Base-by-base conservation (phyloP, 1,140 invertebrate genomes). In the Spodoptera litura region DNA sequence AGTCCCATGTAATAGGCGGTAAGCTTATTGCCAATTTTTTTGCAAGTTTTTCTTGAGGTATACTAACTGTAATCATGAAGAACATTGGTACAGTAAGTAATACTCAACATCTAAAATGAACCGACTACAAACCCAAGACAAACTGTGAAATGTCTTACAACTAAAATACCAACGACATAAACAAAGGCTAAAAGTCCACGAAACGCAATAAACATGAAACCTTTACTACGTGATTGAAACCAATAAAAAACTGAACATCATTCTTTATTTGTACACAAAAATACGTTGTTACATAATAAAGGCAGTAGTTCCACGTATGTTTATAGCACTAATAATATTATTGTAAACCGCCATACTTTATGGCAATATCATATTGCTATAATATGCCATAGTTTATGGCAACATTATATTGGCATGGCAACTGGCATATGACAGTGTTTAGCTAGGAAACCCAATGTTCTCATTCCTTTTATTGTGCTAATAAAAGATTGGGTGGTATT, bases 301-400 rank as follows among this genome's bases (percentile, higher is more conserved):
- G 44, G 64, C 13, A 68, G 64, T 68, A 68, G 49, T 53, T 68
- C 8, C 64, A 4, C 52, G 5, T 52, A 52, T n/a, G 64, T 55
- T 55, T 55, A 55, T 55, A 55, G 11, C 12, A 5, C 52, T 55
- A 44, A 15, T 55, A 55, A n/a, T 55, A n/a, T 15, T 15, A 10
- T 13, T 10, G n/a, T 55, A 55, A 55, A n/a, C 12, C 13, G 4
- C 12, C 52, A 13, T 55, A 20, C 49, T 70, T 70, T 70, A 70
- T 70, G 51, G 51, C 51, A 55, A 20, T 27, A 68, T 68, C 25
- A 68, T 68, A 51, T 10, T 68, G 64, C 64, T 13, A 68, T 68
- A 68, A 68, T 51, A 44, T 31, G 4, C 15, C 44, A 9, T 68
- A 53, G 64, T 66, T 66, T 66, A 66, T 66, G 20, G 15, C 38